These are phyloP conservation scores for Oryzias javanicus DNA, from an alignment of 2,113 vertebrate species.

Conservation along the genomic window DNA sequence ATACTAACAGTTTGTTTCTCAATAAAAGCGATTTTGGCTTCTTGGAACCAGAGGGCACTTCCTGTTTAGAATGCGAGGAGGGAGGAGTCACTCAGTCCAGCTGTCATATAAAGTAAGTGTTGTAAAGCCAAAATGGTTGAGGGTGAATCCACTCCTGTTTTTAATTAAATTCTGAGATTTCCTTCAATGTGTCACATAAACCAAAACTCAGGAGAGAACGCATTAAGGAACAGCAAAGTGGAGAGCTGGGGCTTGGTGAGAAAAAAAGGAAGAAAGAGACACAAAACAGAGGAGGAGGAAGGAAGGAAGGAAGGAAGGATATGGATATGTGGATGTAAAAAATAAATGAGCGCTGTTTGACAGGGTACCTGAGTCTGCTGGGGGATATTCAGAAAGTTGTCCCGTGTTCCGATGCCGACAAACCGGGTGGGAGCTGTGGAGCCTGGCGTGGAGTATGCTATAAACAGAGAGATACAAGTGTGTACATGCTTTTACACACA, in stretches of 20 bases:
- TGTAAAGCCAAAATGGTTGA: too few relatives aligned
- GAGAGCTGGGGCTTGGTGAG: conserved; percentile 35
- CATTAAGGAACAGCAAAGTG: conserved; percentile 19
- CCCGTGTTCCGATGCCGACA: conserved; percentile 96
- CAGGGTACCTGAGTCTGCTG: conserved; percentile 88
- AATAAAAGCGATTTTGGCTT: too few relatives aligned
- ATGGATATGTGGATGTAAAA: conserved; percentile 54
- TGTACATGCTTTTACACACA: conserved; percentile 74
- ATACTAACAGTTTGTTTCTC: too few relatives aligned
- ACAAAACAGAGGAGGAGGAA: conserved; percentile 38
- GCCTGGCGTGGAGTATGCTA: conserved; percentile 95
- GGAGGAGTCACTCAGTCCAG: too few relatives aligned
- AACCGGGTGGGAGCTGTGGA: conserved; percentile 95
- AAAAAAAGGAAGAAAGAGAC: conserved; percentile 36
- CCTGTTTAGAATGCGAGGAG: too few relatives aligned
- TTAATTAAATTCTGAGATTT: conserved; percentile 10
- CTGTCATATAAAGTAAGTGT: too few relatives aligned
- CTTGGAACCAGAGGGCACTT: too few relatives aligned
- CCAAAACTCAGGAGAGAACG: conserved; percentile 15
- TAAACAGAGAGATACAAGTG: conserved; percentile 74
- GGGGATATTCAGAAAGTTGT: conserved; percentile 96
- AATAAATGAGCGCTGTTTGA: conserved; percentile 63
- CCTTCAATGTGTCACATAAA: conserved; percentile 36
- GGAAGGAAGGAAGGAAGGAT: conserved; percentile 24
- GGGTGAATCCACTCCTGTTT: too few relatives aligned